Conservation (phyloP, 2,797 vertebrate genomes). For the Neostethus bicornis region DNA sequence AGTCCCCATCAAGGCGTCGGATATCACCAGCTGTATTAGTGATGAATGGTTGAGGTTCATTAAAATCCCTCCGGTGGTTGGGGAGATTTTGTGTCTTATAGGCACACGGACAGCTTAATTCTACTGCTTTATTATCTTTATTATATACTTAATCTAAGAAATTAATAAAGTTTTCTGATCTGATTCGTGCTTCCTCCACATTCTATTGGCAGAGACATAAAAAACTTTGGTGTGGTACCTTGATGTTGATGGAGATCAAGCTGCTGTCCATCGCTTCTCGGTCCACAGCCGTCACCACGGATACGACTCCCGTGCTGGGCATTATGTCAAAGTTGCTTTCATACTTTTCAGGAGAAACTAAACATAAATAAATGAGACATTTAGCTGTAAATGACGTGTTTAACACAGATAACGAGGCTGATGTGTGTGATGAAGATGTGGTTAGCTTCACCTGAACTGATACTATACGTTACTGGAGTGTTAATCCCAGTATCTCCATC, state of each 20-base stretch:
- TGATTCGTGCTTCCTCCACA: too few relatives aligned
- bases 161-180: too few relatives aligned
- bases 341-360: constrained; percentile 74
- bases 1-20: too few relatives aligned
- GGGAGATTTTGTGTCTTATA: too few relatives aligned
- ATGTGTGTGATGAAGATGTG: neutral
- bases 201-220: too few relatives aligned
- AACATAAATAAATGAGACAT: constrained; percentile 7
- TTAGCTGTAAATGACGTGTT: neutral
- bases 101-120: too few relatives aligned
- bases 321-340: constrained; percentile 54
- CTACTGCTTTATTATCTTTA: too few relatives aligned
- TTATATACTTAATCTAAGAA: too few relatives aligned
- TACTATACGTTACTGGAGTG: constrained; percentile 73
- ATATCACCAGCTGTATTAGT: too few relatives aligned
- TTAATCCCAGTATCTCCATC: constrained; percentile 85
- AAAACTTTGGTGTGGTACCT: too few relatives aligned
- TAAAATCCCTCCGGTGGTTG: too few relatives aligned
- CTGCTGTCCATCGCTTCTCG: constrained; percentile 70
- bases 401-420: neutral
- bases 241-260: constrained; percentile 67
- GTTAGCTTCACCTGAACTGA: constrained; percentile 68
- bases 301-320: constrained; percentile 65
- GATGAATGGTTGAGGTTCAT: too few relatives aligned
- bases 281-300: constrained; percentile 66